A percentile compares a stretch with the other conserved stretches of the same genome.
Evolutionary conservation across 2,797 vertebrate genomes (phyloP).

Genomic region (Lithobates sylvaticus): DNA sequence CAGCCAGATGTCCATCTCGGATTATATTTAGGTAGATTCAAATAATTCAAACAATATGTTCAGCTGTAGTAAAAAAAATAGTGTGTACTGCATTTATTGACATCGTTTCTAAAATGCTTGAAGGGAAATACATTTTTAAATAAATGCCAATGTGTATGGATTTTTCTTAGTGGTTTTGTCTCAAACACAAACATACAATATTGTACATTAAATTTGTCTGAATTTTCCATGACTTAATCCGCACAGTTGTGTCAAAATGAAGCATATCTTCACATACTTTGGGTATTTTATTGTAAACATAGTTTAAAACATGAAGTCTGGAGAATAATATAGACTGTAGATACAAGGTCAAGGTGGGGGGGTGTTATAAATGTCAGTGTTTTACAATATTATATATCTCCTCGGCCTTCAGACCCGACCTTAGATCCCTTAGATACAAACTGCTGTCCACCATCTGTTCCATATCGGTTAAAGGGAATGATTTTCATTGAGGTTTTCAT

Average conservation of each 20-base stretch:
- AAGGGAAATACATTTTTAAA: not conserved
- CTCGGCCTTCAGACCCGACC: slow-evolving; percentile 65
- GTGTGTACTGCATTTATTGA: not conserved
- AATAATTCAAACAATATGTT: not conserved
- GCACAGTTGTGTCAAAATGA: not conserved
- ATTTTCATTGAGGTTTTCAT: slow-evolving; percentile 95
- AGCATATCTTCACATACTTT: slow-evolving; percentile 33
- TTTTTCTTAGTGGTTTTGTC: not conserved
- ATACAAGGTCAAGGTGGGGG: slow-evolving; percentile 16
- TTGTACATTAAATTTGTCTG: not conserved
- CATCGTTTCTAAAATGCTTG: not conserved
- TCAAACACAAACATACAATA: not conserved
- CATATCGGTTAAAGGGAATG: slow-evolving; percentile 84
- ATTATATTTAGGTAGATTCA: not conserved
- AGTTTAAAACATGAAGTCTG: slow-evolving; percentile 15
- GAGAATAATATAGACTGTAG: not conserved
- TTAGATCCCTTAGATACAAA: slow-evolving; percentile 71
- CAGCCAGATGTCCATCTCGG: not conserved
- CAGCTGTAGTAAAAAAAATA: not conserved
- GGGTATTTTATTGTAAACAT: slow-evolving; percentile 34
- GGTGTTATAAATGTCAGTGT: not conserved
- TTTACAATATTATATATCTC: slow-evolving; percentile 59
- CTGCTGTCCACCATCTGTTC: slow-evolving; percentile 76
- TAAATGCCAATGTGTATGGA: not conserved
- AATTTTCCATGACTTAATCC: not conserved